Evolutionary conservation across 2,888 invertebrate genomes (phyloP).

Genomic region (Zhengitettix transpicula): DNA sequence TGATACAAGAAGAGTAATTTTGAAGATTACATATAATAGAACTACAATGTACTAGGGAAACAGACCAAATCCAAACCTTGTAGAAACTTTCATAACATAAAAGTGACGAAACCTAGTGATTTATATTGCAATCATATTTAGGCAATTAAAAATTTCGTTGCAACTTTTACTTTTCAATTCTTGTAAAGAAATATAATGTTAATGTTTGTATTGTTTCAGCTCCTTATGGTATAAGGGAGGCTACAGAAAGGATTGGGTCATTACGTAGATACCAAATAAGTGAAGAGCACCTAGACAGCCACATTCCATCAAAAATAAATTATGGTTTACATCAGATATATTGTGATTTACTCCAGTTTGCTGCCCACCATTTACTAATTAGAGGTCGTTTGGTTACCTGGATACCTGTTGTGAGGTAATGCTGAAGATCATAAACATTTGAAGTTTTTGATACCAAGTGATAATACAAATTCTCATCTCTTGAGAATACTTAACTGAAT

Average conservation of each 20-base stretch:
- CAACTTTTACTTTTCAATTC: not conserved
- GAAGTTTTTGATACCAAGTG: not conserved
- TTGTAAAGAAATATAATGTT: conserved; percentile 7
- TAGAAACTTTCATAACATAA: no score
- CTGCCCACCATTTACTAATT: conserved; percentile 55
- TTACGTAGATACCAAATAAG: conserved; percentile 38
- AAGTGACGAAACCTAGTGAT: no score
- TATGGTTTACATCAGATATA: conserved; percentile 73
- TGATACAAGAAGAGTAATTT: no score
- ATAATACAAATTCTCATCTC: not conserved
- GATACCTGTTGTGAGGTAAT: conserved; percentile 76
- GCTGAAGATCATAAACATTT: not conserved
- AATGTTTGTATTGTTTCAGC: no score
- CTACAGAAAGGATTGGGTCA: conserved; percentile 67
- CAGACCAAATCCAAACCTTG: no score
- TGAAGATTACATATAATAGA: no score
- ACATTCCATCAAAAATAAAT: conserved; percentile 69
- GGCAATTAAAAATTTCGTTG: no score
- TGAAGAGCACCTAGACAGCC: conserved; percentile 46
- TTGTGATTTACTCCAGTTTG: conserved; percentile 67
- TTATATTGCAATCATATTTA: no score
- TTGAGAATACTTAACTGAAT: not conserved
- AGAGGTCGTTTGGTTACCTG: conserved; percentile 83
- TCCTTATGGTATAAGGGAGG: conserved; percentile 93
- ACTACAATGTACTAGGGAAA: no score